A percentile compares a stretch with the other conserved stretches of the same genome.
Evolutionary conservation across 2,113 vertebrate genomes (phyloP).

Genomic region (Dendropsophus ebraccatus): DNA sequence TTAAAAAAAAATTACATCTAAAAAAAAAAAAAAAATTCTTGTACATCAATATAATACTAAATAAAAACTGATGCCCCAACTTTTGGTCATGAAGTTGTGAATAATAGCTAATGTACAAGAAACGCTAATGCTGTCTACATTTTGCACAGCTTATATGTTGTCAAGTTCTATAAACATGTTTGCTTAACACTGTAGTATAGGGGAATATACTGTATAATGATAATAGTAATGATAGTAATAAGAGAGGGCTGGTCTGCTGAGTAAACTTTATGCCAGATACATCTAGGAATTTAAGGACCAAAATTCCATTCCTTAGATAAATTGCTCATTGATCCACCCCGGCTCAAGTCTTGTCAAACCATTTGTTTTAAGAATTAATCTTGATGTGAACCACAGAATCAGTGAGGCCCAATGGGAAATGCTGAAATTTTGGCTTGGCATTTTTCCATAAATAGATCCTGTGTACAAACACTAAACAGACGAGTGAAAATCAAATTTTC

Average conservation of each 20-base stretch:
- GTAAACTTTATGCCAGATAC: not conserved
- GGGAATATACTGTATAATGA: too few species aligned
- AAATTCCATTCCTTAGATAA: constrained; percentile 11
- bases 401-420: not conserved
- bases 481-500: not conserved
- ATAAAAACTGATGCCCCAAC: too few species aligned
- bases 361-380: constrained; percentile 13
- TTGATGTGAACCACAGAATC: not conserved
- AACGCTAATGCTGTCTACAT: too few species aligned
- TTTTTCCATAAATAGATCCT: not conserved
- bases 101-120: too few species aligned
- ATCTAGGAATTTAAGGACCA: not conserved
- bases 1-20: too few species aligned
- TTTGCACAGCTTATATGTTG: too few species aligned
- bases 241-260: not conserved
- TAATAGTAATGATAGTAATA: not conserved
- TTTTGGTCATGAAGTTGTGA: too few species aligned
- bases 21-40: too few species aligned
- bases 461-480: not conserved
- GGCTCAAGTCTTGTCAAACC: constrained; percentile 11
- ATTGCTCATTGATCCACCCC: not conserved
- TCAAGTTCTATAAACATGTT: too few species aligned
- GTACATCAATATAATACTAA: too few species aligned
- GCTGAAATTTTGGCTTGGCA: not conserved
- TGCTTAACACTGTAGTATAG: too few species aligned